phyloP scores from a whole-genome alignment of 1,140 invertebrate species.

The Apocrypta bakeri region DNA sequence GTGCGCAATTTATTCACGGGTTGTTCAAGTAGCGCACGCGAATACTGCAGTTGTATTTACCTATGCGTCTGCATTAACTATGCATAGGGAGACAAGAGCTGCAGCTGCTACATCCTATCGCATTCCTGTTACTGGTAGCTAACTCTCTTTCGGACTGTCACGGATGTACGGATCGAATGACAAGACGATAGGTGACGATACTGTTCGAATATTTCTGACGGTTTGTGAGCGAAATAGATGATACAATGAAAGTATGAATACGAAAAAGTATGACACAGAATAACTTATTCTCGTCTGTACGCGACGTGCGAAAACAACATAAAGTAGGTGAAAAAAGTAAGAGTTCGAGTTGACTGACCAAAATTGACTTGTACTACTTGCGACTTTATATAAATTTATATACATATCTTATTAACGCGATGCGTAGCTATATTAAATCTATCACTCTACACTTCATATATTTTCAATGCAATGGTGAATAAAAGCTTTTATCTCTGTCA shows the following conservation, averaged over 20 bases:
- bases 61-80: constrained; percentile 6
- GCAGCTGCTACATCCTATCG: background rate
- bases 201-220: background rate
- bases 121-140: background rate
- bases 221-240: background rate
- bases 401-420: no score
- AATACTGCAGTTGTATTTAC: background rate
- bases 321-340: background rate
- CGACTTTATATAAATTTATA: no score
- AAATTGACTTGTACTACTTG: background rate
- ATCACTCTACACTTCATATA: no score
- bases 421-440: no score
- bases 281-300: no score
- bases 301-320: no score
- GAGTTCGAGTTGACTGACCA: rapidly evolving
- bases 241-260: background rate
- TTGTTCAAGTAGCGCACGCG: background rate
- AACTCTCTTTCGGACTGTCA: background rate
- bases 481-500: no score
- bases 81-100: constrained; percentile 19
- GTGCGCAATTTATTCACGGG: constrained; percentile 36
- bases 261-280: no score
- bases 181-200: background rate
- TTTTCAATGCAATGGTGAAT: no score
- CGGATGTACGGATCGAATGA: background rate